Base-by-base conservation (phyloP, 2,888 invertebrate species). In the Caenorhabditis virilis region DNA sequence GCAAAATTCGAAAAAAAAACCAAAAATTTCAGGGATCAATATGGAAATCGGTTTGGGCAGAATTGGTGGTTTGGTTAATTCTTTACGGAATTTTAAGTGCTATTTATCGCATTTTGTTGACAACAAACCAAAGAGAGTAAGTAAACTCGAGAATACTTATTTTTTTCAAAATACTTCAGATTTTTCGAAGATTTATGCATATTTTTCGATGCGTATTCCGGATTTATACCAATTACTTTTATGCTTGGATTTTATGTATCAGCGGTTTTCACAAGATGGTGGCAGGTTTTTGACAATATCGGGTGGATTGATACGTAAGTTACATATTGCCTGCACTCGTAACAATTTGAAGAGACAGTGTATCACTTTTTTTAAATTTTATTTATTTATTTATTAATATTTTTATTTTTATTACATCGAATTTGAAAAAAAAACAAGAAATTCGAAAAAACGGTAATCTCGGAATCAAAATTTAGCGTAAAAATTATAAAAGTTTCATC, bases 221-320 rank as follows among this genome's bases (percentile, higher is more conserved):
- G 78, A 23, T 81, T 76, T 49, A 80, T 80, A 58, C 77, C 78
- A 0, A 72, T 78, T 18, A 78, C 78, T 5, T 79, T 78, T 49
- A 78, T 78, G 76, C 72, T 80, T 18, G 81, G 81, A 15, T 81
- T 81, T 62, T 81, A 79, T 55, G 81, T 81, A 1, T 75, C 77
- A 3, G 72, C 78, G 2, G 80, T 81, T 5, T 81, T 78, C 55
- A 69, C 59, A 1, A 53, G 76, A 2, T 76, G 76, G 76, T 69
- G 70, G 68, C 66, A 72, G 15, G 74, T 80, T 20, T 79, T 81
- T 61, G 74, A 73, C 36, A 81, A 81, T 52, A 67, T 81, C 20
- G 81, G 81, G 39, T 81, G 81, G 81, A 77, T 81, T 36, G 81
- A 81, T 60, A 76, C 78, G 79, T 78, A 38, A 25, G 69, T 54